Base-by-base conservation (phyloP, 2,113 vertebrate genomes). In the Pitta sordida region DNA sequence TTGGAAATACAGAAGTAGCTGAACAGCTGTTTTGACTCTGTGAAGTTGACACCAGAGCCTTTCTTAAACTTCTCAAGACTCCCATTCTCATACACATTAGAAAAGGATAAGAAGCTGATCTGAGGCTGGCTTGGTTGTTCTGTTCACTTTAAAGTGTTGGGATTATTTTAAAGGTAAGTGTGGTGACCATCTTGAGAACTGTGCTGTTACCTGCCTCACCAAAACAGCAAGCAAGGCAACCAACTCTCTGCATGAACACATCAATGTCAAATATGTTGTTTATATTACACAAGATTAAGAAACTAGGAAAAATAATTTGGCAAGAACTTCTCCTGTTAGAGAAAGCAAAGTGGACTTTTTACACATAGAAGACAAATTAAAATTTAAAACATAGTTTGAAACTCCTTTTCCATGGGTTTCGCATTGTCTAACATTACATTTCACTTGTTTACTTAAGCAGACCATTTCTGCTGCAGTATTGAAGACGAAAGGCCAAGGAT, bases 381-480 rank as follows among this genome's bases (percentile, higher is more conserved):
- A 56, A 71, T 29, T 5, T 2, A 81, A 71, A 67, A 36, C 8
- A 34, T 1, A n/a, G 14, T 83, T 75, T 63, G 39, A 79, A 79
- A 36, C 20, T 27, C n/a, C 13, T 85, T 79, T 83, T 68, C 26
- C 16, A 22, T 18, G 15, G 12, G 4, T 73, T 88, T 56, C 3
- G 3, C 0, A 0, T 58, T 51, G 9, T 49, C 5, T 37, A 37
- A 32, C 2, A 11, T n/a, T 48, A 19, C 10, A 16, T 83, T 91
- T 91, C 74, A 36, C 13, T 51, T 34, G 30, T 24, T 51, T 79
- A 44, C n/a, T 76, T 63, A 59, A 41, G 29, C 26, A 37, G 27
- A 64, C 2, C 3, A 16, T 55, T 75, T 64, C 58, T 86, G 16
- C 24, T 75, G 17, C 14, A 53, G 15, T 27, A 65, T 10, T 49